Evolutionary conservation across 2,113 vertebrate species (phyloP), one percentile per base, ranked within the genome.

Genomic region (Coptodon bakossiorum): DNA sequence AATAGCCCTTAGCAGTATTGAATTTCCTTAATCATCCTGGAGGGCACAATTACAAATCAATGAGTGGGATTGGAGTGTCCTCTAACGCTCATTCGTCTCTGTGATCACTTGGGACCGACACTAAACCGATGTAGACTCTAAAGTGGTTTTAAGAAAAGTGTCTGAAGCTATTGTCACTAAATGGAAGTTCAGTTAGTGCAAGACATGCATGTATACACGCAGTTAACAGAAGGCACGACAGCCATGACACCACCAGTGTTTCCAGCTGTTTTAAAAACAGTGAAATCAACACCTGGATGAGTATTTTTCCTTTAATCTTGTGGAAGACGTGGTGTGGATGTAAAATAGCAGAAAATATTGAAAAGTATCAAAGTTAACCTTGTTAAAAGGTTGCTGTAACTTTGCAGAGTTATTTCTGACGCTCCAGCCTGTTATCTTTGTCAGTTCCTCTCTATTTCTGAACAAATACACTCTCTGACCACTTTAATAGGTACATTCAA

Each of bases 1-100:
- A 80, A 80, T 3, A 80, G 57, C 56, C 50, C 14, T 93, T 85
- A 82, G 86, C 57, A 24, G 22, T 48, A 93, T 86, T 87, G 93
- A 53, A 86, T 88, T 90, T 40, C 29, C 38, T 84, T 90, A 90
- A 93, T 92, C 81, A 80, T 53, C 1, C 79, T 29, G 38, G 40
- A 82, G 8, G 80, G 87, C 87, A 88, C 56, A 27, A 85, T 90
- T 83, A 82, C 53, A 45, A 63, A 91, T 92, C 73, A 7, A 85
- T 84, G 80, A 19, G 84, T 40, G 1, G 24, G 24, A 81, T 53
- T n/a, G 14, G 40, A 79, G 86, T 9, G 36, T 86, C 89, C 63
- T 71, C 24, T 57, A 52, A 80, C 13, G 16, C 24, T 43, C 22
- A 24, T 89, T 89, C 38, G 48, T 91, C 76, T 89, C 29, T 76